Percentiles rank a stretch among this genome's conserved stretches.
Conservation (phyloP, 2,797 vertebrate species). For the Chiroxiphia lanceolata region DNA sequence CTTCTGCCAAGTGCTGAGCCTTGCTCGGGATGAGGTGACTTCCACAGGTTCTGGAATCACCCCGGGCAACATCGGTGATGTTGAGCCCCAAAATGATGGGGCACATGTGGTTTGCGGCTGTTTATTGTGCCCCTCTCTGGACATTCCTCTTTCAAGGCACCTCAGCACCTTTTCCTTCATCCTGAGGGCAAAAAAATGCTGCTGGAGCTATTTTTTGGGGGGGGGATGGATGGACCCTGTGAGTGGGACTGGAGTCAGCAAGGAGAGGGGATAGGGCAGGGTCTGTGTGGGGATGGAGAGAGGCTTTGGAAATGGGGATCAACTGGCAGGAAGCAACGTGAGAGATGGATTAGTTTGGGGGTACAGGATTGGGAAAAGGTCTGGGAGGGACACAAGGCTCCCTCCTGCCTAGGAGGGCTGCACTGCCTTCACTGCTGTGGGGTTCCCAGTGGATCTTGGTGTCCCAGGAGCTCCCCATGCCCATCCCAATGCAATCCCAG, state of each 20-base stretch:
- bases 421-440: neutral
- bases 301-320: neutral
- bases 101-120: neutral
- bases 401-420: neutral
- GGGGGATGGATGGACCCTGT: fast-evolving
- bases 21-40: neutral
- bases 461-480: neutral
- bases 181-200: neutral
- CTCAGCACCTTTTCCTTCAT: neutral
- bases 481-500: neutral
- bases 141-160: neutral
- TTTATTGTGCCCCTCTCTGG: neutral
- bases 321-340: too few relatives aligned
- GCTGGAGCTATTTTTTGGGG: fast-evolving
- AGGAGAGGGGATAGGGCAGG: neutral
- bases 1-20: neutral
- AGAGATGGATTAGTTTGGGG: neutral
- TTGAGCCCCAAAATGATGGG: neutral
- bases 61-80: fast-evolving
- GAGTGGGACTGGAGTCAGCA: fast-evolving
- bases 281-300: neutral
- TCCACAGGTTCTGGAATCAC: neutral
- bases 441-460: neutral
- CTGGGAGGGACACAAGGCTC: neutral
- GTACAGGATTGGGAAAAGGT: neutral